These are phyloP conservation scores for Okamejei kenojei DNA, from an alignment of 2,797 vertebrate species.

Conservation along the genomic window DNA sequence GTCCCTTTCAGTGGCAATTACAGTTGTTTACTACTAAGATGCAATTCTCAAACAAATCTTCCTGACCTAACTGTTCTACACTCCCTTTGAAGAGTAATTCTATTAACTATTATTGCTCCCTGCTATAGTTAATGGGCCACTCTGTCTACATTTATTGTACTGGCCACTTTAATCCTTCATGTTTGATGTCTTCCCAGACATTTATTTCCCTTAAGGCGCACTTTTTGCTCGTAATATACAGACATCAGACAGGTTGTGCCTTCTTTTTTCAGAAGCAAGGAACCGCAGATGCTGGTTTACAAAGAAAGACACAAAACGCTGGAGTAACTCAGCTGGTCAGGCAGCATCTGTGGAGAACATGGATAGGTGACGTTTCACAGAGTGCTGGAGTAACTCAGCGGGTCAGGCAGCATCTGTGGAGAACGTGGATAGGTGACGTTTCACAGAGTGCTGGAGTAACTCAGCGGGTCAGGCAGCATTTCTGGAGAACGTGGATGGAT, in stretches of 20 bases:
- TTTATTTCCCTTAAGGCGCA: neutral
- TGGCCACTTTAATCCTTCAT: neutral
- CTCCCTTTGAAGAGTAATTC: neutral
- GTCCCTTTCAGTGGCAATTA: neutral
- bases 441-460: too few species aligned
- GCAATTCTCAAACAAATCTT: neutral
- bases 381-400: too few species aligned
- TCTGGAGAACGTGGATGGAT: too few species aligned
- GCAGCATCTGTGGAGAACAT: neutral
- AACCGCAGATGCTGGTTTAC: too few species aligned
- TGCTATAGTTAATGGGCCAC: neutral
- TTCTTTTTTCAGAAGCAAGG: too few species aligned
- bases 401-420: too few species aligned
- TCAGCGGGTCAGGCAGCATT: too few species aligned
- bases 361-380: too few species aligned
- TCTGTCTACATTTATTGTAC: neutral
- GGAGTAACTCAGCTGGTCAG: too few species aligned
- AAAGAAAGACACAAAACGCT: too few species aligned
- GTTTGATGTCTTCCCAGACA: neutral
- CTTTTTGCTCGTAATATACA: neutral
- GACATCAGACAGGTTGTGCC: neutral
- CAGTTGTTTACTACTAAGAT: neutral
- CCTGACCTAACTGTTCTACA: neutral
- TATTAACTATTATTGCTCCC: neutral
- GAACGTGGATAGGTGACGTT: too few species aligned